Percentiles rank a stretch among this genome's conserved stretches.
Conservation (phyloP, 2,888 invertebrate genomes). For the Tethea ocularis region DNA sequence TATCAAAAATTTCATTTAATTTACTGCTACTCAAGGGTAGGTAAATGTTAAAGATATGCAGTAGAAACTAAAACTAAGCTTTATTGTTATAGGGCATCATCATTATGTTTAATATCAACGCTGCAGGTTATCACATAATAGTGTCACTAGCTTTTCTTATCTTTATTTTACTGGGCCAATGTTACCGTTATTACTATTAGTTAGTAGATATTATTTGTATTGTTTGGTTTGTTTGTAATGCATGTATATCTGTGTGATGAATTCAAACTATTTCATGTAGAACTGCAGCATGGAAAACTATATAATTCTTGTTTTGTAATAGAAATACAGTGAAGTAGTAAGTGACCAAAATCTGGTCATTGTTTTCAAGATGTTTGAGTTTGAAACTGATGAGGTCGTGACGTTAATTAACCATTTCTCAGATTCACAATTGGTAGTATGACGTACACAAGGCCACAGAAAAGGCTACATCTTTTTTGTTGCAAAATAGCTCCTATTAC, state of each 20-base stretch:
- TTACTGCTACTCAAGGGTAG: background rate
- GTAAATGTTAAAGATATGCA: background rate
- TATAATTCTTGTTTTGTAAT: too few relatives aligned
- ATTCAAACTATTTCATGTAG: background rate
- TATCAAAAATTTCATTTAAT: background rate
- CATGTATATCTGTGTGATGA: too few relatives aligned
- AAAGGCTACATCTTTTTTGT: too few relatives aligned
- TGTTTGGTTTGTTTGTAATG: too few relatives aligned
- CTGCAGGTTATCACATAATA: conserved; percentile 33
- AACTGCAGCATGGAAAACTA: too few relatives aligned
- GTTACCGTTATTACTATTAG: conserved; percentile 30
- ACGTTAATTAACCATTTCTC: background rate
- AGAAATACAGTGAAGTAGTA: too few relatives aligned
- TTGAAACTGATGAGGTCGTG: background rate
- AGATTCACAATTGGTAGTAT: conserved; percentile 1
- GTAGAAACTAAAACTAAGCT: background rate
- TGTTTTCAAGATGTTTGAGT: background rate
- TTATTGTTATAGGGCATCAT: background rate
- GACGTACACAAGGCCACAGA: too few relatives aligned
- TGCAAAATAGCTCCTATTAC: too few relatives aligned
- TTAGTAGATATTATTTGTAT: too few relatives aligned
- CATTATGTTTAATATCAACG: background rate
- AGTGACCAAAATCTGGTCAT: background rate
- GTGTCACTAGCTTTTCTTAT: conserved; percentile 41
- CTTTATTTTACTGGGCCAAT: conserved; percentile 49